Base-by-base conservation (phyloP, 2,113 vertebrate genomes). In the Ictidomys tridecemlineatus region DNA sequence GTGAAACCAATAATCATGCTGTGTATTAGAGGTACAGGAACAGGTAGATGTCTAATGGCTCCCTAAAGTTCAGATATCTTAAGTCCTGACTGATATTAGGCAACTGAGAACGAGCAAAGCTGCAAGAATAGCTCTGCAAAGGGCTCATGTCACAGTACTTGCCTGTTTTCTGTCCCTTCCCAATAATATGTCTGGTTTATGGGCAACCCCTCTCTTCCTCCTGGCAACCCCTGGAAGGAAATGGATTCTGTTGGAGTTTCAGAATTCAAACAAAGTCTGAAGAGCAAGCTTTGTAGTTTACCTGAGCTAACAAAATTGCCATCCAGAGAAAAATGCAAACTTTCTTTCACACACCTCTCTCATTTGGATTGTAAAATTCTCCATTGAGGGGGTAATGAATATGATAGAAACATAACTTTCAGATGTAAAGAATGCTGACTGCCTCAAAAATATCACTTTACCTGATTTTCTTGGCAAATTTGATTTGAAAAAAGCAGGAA, bases 401-500 rank as follows among this genome's bases (percentile, higher is more conserved):
- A 34, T 67, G 42, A 88, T n/a, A 67, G 65, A 95, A 53, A 83
- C 20, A 26, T 32, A 89, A 73, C 22, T 80, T 93, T 89, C n/a
- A 67, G 37, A 72, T 74, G 24, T 91, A 58, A 93, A 85, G 58
- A 93, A 90, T 67, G 42, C 45, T 90, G 86, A 96, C 53, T 28
- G 16, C 48, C 76, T 77, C 80, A 65, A 82, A 94, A 73, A 51
- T 28, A 17, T 37, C 28, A 8, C 28, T 96, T 94, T 80, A 26
- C n/a, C 56, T n/a, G 70, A 69, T 91, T 69, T 85, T 91, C n/a
- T 77, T 26, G 13, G 67, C n/a, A 89, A 96, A 83, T 95, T 26
- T 85, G 65, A 85, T 92, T 80, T 94, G 61, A 73, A 63, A 76
- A 58, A 89, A 88, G 10, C 17, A 63, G 26, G 17, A 53, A 92